Evolutionary conservation across 2,888 invertebrate genomes (phyloP).

Genomic region (Calliopum simillimum): DNA sequence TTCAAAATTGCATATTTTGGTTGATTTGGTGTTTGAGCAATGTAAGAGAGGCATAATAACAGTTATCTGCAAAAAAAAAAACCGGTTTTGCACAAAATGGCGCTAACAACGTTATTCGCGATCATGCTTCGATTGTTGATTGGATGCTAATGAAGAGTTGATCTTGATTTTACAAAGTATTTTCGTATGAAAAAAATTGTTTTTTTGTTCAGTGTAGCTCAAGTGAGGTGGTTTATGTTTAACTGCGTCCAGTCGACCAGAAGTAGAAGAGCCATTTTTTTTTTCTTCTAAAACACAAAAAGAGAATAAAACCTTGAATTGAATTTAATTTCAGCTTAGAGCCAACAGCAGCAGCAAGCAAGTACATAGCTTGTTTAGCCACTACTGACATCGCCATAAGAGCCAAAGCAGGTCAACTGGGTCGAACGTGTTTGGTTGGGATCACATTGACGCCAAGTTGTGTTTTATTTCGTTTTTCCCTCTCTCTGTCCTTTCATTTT

Average conservation of each 20-base stretch:
- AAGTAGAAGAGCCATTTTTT: constrained; percentile 16
- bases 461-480: not conserved
- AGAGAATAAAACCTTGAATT: constrained; percentile 29
- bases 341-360: not conserved
- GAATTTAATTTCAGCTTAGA: constrained; percentile 34
- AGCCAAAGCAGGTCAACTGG: constrained; percentile 34
- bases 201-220: not conserved
- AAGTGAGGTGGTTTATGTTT: constrained; percentile 10
- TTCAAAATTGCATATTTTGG: no score
- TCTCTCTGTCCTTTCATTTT: constrained; percentile 3
- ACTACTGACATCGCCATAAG: no score
- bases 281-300: constrained; percentile 3
- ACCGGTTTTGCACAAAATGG: no score
- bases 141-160: no score
- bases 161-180: no score
- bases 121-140: no score
- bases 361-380: no score
- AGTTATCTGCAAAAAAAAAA: no score
- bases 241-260: constrained; percentile 24
- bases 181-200: no score
- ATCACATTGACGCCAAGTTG: not conserved
- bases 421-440: constrained; percentile 25
- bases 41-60: no score
- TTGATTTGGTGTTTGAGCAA: no score
- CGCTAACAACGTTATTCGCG: no score